phyloP scores from a whole-genome alignment of 2,888 invertebrate genomes.

The Drosophila picticornis region DNA sequence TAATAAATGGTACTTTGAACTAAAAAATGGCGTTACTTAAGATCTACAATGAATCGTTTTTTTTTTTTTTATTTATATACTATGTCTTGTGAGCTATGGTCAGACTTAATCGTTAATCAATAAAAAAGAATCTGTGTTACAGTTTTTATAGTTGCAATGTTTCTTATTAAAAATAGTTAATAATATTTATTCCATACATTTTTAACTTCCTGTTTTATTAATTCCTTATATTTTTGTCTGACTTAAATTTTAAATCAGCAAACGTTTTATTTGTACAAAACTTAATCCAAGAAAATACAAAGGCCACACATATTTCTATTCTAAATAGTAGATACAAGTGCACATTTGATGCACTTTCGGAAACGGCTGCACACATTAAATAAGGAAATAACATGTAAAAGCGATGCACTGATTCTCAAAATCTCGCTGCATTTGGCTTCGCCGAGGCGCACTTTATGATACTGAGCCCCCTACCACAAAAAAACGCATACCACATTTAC shows the following conservation, averaged over 20 bases:
- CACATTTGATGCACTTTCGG: slow-evolving; percentile 1
- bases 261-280: neutral
- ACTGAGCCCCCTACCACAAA: slow-evolving; percentile 19
- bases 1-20: neutral
- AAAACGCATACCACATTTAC: neutral
- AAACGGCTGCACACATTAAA: slow-evolving; percentile 33
- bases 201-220: too few relatives aligned
- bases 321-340: neutral
- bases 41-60: neutral
- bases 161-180: too few relatives aligned
- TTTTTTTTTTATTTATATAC: neutral
- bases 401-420: slow-evolving; percentile 47
- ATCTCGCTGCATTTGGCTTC: slow-evolving; percentile 48
- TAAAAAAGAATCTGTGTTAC: too few relatives aligned
- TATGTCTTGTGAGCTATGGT: too few relatives aligned
- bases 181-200: too few relatives aligned
- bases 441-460: slow-evolving; percentile 66
- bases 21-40: neutral
- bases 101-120: too few relatives aligned
- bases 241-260: neutral
- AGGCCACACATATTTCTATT: neutral
- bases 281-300: neutral
- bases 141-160: too few relatives aligned
- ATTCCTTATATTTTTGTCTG: neutral
- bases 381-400: slow-evolving; percentile 36